Evolutionary conservation across 2,113 vertebrate species (phyloP).

Genomic region (Podilymbus podiceps): DNA sequence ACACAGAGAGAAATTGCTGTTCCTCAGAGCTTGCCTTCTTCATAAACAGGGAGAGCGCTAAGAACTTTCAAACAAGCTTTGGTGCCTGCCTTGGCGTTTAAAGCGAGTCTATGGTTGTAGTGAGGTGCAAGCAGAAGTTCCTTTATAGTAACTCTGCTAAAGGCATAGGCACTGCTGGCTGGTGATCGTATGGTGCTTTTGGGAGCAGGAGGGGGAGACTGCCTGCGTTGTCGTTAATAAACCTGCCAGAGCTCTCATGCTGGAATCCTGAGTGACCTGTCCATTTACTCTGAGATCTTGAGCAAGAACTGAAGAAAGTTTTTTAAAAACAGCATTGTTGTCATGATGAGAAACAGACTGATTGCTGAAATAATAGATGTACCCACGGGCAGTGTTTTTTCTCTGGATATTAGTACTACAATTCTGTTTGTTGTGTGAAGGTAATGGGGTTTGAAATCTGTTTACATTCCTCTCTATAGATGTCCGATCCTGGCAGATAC

Average conservation of each 20-base stretch:
- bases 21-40: neutral
- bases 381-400: neutral
- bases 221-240: neutral
- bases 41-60: neutral
- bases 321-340: neutral
- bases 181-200: neutral
- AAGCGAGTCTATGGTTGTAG: neutral
- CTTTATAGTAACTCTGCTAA: neutral
- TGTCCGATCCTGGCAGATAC: slow-evolving; percentile 88
- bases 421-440: neutral
- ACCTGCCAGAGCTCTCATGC: neutral
- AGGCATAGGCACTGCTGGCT: neutral
- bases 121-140: neutral
- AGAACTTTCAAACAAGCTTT: neutral
- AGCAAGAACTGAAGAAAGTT: neutral
- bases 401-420: neutral
- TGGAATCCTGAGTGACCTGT: neutral
- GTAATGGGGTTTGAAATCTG: neutral
- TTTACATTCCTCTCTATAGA: slow-evolving; percentile 64
- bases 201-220: neutral
- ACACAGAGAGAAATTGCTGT: neutral
- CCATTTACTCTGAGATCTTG: neutral
- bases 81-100: neutral
- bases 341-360: neutral
- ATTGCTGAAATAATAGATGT: neutral